These are phyloP conservation scores for Cardiocondyla obscurior DNA, from an alignment of 1,140 invertebrate genomes.

Conservation along the genomic window DNA sequence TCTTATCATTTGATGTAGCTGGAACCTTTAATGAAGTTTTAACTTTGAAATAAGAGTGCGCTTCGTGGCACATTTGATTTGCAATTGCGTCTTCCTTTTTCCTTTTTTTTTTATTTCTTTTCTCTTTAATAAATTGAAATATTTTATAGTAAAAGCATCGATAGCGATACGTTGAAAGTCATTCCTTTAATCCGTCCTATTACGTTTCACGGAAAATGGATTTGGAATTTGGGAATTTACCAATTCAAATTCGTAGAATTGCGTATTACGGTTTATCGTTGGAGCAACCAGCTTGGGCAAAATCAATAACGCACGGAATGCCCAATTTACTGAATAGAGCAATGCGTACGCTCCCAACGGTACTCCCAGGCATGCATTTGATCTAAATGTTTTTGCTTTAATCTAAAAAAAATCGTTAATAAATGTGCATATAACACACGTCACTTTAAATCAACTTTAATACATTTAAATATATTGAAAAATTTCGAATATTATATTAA, in stretches of 20 bases:
- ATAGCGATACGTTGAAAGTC: background rate
- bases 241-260: slow-evolving; percentile 62
- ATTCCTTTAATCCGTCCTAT: background rate
- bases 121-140: background rate
- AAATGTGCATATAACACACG: too few relatives aligned
- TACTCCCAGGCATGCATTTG: slow-evolving; percentile 52
- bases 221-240: slow-evolving; percentile 63
- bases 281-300: slow-evolving; percentile 61
- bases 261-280: slow-evolving; percentile 48
- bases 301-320: slow-evolving; percentile 49
- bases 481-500: too few relatives aligned
- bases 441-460: too few relatives aligned
- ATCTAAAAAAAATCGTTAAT: too few relatives aligned
- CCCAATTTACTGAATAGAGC: slow-evolving; percentile 41
- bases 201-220: slow-evolving; percentile 24
- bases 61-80: background rate
- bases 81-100: background rate
- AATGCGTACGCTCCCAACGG: background rate
- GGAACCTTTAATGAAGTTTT: background rate
- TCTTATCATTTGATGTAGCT: background rate
- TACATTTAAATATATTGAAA: too few relatives aligned
- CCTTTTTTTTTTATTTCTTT: background rate
- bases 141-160: background rate
- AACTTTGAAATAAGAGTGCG: slow-evolving; percentile 3
- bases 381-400: background rate